Evolutionary conservation across 2,888 invertebrate genomes (phyloP).

Genomic region (Tetranychus truncatus): DNA sequence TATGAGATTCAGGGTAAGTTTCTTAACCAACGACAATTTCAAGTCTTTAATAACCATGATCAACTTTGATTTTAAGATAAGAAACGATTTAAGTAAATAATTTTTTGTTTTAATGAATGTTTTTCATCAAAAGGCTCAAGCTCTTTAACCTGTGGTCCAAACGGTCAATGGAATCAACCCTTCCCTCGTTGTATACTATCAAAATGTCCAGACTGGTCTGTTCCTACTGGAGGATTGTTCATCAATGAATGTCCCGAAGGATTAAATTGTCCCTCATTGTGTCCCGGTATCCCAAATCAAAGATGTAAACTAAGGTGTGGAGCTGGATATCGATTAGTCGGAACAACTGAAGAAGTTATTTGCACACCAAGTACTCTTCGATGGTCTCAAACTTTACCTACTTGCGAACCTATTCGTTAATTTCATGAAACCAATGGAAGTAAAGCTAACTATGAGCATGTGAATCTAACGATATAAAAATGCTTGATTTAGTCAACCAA

Average conservation of each 20-base stretch:
- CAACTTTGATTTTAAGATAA: no score
- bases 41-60: no score
- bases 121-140: neutral
- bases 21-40: neutral
- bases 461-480: no score
- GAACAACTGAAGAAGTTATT: neutral
- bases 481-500: no score
- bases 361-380: neutral
- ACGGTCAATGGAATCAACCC: neutral
- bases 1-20: neutral
- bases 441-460: neutral
- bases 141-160: neutral
- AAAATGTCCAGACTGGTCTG: neutral
- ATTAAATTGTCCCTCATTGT: neutral
- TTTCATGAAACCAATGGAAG: neutral
- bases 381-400: neutral
- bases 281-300: slow-evolving; percentile 3
- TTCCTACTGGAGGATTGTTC: neutral
- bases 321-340: neutral
- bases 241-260: neutral
- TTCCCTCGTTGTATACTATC: neutral
- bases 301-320: neutral
- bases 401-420: neutral
- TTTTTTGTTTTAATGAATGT: neutral
- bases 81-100: neutral